Percentiles rank a stretch among this genome's conserved stretches.
Conservation (phyloP, 2,797 vertebrate species). For the Anguilla marmorata region DNA sequence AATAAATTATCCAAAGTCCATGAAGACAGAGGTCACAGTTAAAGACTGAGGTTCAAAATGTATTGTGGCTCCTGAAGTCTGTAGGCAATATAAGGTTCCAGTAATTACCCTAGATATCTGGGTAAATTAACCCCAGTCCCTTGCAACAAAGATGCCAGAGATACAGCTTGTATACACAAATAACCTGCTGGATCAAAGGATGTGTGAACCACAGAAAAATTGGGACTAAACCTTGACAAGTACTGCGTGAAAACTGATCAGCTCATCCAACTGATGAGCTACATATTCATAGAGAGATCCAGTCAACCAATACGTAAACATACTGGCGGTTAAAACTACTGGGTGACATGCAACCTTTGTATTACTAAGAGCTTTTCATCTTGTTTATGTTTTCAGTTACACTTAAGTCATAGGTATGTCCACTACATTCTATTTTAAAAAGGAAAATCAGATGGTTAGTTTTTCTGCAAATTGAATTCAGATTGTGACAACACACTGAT, state of each 20-base stretch:
- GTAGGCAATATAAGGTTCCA: not conserved
- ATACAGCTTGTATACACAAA: not conserved
- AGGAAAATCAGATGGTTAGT: not conserved
- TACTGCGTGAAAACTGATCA: not conserved
- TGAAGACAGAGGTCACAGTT: not conserved
- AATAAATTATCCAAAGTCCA: not conserved
- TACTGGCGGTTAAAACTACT: not conserved
- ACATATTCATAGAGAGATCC: not conserved
- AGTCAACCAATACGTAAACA: not conserved
- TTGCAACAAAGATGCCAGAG: not conserved
- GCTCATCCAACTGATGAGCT: not conserved
- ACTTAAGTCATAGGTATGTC: not conserved
- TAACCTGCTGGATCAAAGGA: not conserved
- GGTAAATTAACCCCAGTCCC: not conserved
- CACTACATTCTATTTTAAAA: not conserved
- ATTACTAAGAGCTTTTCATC: no score
- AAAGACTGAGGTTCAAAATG: not conserved
- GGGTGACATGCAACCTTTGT: not conserved
- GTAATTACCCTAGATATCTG: not conserved
- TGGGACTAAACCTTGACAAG: not conserved
- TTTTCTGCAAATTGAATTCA: not conserved
- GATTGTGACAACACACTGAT: not conserved
- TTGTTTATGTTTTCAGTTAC: no score
- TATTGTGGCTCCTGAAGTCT: not conserved
- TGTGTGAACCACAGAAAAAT: not conserved